Percentiles rank a stretch among this genome's conserved stretches.
These are phyloP conservation scores for Halictus quadricinctus DNA, from an alignment of 2,888 invertebrate genomes.

Conservation along the genomic window DNA sequence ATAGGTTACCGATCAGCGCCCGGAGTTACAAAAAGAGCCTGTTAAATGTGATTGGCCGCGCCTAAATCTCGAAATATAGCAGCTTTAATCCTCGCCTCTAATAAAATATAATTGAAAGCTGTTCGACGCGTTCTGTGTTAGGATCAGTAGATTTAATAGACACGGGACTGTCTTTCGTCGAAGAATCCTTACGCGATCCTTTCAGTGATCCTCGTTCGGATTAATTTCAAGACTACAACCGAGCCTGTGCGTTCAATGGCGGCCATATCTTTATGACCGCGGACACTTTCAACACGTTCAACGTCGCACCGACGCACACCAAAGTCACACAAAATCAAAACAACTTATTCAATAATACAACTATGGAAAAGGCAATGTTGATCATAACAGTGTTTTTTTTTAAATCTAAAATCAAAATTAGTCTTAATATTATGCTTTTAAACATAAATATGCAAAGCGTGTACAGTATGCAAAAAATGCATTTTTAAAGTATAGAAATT, in stretches of 20 bases:
- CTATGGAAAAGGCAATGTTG: not conserved
- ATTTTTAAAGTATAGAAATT: too few relatives aligned
- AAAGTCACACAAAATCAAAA: not conserved
- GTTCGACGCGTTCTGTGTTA: slow-evolving; percentile 4
- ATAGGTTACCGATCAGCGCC: slow-evolving; percentile 62
- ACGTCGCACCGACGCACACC: not conserved
- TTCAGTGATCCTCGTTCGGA: not conserved
- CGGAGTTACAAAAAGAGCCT: slow-evolving; percentile 35
- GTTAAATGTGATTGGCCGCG: slow-evolving; percentile 64
- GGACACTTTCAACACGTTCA: not conserved
- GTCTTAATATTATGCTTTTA: too few relatives aligned
- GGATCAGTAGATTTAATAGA: slow-evolving; percentile 21
- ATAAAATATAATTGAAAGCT: slow-evolving; percentile 44
- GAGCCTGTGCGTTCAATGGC: not conserved
- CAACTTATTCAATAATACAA: not conserved
- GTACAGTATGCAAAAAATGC: too few relatives aligned
- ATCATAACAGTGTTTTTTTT: not conserved
- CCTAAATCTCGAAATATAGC: slow-evolving; percentile 67
- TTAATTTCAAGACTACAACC: not conserved
- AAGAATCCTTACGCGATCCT: not conserved
- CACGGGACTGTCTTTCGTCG: not conserved
- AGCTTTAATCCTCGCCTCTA: slow-evolving; percentile 21
- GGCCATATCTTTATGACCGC: not conserved
- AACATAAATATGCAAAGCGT: too few relatives aligned
- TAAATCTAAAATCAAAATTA: too few relatives aligned